phyloP scores from a whole-genome alignment of 2,888 invertebrate species.

The Drosophila subquinaria region DNA sequence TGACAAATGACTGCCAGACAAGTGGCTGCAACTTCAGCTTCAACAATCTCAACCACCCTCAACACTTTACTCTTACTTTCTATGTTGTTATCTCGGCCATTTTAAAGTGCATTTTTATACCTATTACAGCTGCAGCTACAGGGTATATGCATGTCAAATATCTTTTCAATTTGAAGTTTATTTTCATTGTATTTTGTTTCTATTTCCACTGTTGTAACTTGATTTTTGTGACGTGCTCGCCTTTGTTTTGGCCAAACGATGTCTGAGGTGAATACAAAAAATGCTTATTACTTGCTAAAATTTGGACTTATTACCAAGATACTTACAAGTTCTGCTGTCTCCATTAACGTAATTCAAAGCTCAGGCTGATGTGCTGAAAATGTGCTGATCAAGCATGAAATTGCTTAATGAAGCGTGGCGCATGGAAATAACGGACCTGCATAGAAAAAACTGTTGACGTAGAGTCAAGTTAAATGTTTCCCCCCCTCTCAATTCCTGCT shows the following conservation, averaged over 20 bases:
- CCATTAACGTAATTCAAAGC: constrained; percentile 65
- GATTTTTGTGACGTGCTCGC: constrained; percentile 57
- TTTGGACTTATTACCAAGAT: constrained; percentile 34
- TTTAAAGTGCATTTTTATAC: constrained; percentile 23
- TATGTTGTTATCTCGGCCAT: constrained; percentile 42
- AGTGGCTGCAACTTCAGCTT: constrained; percentile 61
- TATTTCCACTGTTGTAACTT: constrained; percentile 42
- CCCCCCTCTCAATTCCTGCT: not conserved
- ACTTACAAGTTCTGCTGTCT: constrained; percentile 21
- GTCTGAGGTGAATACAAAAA: constrained; percentile 40
- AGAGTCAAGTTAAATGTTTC: constrained; percentile 28
- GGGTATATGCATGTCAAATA: constrained; percentile 4
- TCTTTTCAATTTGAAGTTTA: not conserved
- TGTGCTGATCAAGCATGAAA: constrained; percentile 73
- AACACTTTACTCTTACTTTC: constrained; percentile 52
- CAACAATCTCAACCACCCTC: constrained; percentile 26
- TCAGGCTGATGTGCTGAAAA: constrained; percentile 46
- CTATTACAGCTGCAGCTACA: not conserved
- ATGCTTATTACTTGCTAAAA: constrained; percentile 59
- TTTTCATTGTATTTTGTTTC: constrained; percentile 12
- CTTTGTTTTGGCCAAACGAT: constrained; percentile 36
- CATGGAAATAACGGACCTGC: constrained; percentile 67
- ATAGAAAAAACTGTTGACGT: constrained; percentile 40
- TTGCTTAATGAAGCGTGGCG: constrained; percentile 73
- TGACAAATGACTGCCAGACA: constrained; percentile 70